These are phyloP conservation scores for Semaprochilodus insignis DNA, from an alignment of 2,797 vertebrate genomes.

Conservation along the genomic window DNA sequence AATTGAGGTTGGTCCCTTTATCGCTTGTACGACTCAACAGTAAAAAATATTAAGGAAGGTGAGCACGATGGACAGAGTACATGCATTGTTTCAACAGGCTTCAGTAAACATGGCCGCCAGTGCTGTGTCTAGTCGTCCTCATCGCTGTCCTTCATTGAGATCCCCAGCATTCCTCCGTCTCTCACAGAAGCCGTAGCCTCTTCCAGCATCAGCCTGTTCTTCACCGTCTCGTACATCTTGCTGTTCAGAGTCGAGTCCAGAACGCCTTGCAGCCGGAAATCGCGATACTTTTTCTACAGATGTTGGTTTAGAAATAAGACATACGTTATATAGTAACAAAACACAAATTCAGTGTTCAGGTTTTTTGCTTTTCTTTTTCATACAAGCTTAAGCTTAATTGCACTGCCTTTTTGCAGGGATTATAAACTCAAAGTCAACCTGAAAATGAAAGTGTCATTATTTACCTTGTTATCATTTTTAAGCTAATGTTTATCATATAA, in stretches of 20 bases:
- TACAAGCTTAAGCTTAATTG: background rate
- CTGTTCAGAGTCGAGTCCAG: conserved; percentile 97
- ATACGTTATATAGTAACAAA: no score
- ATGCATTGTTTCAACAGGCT: conserved; percentile 52
- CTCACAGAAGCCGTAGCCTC: conserved; percentile 95
- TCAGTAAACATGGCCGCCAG: conserved; percentile 64
- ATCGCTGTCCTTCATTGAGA: conserved; percentile 99
- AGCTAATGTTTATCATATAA: no score
- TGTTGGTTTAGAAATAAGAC: background rate
- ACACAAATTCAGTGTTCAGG: background rate
- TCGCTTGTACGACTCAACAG: conserved; percentile 52
- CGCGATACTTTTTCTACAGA: conserved; percentile 94
- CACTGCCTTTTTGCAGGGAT: background rate
- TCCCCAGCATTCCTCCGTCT: conserved; percentile 95
- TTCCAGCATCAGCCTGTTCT: conserved; percentile 94
- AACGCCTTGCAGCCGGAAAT: conserved; percentile 98
- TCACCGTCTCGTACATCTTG: conserved; percentile 98
- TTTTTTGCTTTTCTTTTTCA: no score
- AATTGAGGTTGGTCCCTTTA: conserved; percentile 39
- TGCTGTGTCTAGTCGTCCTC: conserved; percentile 82
- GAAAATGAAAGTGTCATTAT: background rate
- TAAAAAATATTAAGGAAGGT: conserved; percentile 43
- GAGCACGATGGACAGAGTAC: conserved; percentile 43
- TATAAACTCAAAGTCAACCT: no score
- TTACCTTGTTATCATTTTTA: no score